Percentiles rank a stretch among this genome's conserved stretches.
phyloP scores from a whole-genome alignment of 2,113 vertebrate genomes.

The Neopipo cinnamomea region DNA sequence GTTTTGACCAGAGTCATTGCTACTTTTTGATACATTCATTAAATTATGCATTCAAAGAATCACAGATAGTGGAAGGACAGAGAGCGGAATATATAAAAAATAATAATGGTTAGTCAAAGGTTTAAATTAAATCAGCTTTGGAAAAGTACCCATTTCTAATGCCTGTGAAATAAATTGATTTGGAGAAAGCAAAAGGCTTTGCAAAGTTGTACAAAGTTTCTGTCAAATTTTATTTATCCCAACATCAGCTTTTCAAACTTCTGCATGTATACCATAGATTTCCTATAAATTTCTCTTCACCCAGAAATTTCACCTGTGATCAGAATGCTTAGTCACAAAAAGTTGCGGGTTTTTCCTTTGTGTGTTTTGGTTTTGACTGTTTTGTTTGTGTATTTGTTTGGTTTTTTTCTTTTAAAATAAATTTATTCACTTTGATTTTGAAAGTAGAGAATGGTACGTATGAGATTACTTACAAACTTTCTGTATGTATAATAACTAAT shows the following conservation, averaged over 20 bases:
- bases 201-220: background rate
- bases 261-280: fast-evolving
- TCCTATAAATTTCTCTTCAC: background rate
- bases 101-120: background rate
- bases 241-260: background rate
- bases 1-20: background rate
- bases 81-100: background rate
- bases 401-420: background rate
- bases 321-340: background rate
- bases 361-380: background rate
- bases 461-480: background rate
- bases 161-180: background rate
- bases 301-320: background rate
- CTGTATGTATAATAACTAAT: background rate
- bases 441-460: background rate
- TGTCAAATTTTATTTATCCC: background rate
- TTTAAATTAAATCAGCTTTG: background rate
- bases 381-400: background rate
- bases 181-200: background rate
- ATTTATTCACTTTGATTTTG: background rate
- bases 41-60: background rate
- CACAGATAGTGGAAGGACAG: background rate
- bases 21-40: background rate
- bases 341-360: fast-evolving
- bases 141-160: background rate